Percentiles rank a stretch among this genome's conserved stretches.
Conservation (phyloP, 2,113 vertebrate genomes). For the Lycaon pictus region DNA sequence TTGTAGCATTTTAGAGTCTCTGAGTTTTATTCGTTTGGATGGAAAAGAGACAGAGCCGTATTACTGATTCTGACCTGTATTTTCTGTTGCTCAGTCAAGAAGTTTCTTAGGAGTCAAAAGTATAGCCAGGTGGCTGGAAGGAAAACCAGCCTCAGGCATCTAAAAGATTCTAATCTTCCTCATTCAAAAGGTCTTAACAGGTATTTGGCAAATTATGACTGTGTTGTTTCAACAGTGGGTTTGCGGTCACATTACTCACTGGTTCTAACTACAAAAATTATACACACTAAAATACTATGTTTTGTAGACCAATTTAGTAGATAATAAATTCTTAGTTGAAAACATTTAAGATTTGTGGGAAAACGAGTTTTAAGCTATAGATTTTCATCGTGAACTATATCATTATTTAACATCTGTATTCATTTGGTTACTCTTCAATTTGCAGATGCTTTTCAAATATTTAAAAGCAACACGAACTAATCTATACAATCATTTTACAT, state of each 20-base stretch:
- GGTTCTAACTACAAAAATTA: background rate
- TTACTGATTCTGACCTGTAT: background rate
- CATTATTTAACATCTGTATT: background rate
- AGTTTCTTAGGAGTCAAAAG: background rate
- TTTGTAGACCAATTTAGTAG: background rate
- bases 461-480: slow-evolving; percentile 32
- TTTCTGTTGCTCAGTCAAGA: background rate
- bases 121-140: background rate
- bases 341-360: background rate
- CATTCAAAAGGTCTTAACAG: background rate
- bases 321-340: slow-evolving; percentile 33
- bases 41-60: background rate
- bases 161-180: background rate
- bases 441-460: slow-evolving; percentile 9
- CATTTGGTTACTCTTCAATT: background rate
- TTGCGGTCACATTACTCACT: background rate
- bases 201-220: no score
- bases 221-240: background rate
- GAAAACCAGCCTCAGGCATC: background rate
- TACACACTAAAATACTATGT: background rate
- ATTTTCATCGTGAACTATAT: background rate
- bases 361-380: background rate
- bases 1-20: background rate
- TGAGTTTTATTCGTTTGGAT: background rate
- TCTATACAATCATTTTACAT: background rate